phyloP scores from a whole-genome alignment of 2,113 vertebrate genomes.

The Protobothrops flavoviridis region DNA sequence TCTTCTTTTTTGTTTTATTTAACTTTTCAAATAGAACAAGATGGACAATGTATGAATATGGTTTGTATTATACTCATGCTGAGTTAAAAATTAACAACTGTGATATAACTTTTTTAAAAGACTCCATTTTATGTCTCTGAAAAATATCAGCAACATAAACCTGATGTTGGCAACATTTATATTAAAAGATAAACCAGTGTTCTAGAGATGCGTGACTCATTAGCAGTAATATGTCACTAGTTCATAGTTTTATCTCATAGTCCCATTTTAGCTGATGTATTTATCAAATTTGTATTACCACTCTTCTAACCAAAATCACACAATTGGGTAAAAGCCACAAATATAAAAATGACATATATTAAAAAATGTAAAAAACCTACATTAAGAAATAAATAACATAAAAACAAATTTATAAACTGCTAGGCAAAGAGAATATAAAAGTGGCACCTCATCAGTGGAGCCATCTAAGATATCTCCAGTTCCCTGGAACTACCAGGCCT shows the following conservation, averaged over 20 bases:
- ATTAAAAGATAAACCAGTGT: background rate
- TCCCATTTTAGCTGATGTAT: background rate
- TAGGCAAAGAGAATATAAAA: background rate
- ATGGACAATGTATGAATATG: background rate
- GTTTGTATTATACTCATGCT: background rate
- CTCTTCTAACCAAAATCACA: background rate
- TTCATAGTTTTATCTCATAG: background rate
- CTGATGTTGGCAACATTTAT: background rate
- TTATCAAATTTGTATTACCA: background rate
- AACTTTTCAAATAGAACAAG: background rate
- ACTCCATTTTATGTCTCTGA: background rate
- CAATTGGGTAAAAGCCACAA: background rate
- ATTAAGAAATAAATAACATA: background rate
- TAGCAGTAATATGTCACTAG: background rate
- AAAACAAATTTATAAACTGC: background rate
- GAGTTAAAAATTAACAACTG: background rate
- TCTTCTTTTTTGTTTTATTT: background rate
- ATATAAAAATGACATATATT: background rate
- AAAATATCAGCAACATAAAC: background rate
- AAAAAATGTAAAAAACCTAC: background rate
- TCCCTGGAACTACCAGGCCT: background rate
- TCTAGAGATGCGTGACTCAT: background rate
- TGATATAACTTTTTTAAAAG: background rate
- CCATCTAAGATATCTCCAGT: background rate
- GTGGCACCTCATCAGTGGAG: background rate